These are phyloP conservation scores for Ia io DNA, from an alignment of 2,113 vertebrate genomes.

Conservation along the genomic window DNA sequence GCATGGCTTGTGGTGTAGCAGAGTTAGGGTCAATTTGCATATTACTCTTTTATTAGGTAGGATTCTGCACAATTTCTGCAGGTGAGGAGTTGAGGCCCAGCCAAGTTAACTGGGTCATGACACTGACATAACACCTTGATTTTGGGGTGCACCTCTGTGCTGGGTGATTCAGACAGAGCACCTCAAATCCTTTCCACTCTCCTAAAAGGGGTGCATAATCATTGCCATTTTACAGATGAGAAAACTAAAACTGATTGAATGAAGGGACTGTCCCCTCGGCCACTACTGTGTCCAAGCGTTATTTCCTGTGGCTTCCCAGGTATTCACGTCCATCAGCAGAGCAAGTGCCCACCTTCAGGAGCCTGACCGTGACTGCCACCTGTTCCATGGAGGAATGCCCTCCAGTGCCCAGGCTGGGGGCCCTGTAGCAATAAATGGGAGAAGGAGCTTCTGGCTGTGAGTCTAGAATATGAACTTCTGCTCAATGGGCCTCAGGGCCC, in stretches of 20 bases:
- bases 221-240: background rate
- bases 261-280: background rate
- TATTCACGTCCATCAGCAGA: background rate
- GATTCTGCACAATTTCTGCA: background rate
- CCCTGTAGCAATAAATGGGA: too few relatives aligned
- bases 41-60: too few relatives aligned
- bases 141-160: background rate
- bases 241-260: background rate
- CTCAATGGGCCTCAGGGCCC: background rate
- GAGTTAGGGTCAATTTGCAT: too few relatives aligned
- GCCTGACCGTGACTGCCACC: background rate
- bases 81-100: background rate
- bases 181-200: background rate
- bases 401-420: background rate
- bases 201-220: background rate
- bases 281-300: background rate
- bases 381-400: background rate
- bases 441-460: background rate
- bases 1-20: too few relatives aligned
- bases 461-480: background rate
- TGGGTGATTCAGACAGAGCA: background rate
- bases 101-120: background rate
- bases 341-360: background rate
- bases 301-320: background rate
- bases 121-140: background rate